phyloP scores from a whole-genome alignment of 2,888 invertebrate genomes.

The Cenopis cana region DNA sequence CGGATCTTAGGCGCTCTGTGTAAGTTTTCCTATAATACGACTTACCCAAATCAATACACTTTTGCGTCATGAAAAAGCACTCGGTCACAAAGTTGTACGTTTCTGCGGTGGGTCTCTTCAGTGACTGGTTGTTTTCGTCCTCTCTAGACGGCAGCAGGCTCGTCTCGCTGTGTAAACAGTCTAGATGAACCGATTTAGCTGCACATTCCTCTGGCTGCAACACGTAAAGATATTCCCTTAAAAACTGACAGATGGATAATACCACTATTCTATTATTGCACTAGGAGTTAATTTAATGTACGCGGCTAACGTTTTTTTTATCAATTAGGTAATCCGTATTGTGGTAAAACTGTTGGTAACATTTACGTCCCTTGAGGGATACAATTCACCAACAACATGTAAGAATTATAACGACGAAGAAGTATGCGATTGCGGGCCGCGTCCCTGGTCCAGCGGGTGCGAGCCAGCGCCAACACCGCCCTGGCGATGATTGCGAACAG shows the following conservation, averaged over 20 bases:
- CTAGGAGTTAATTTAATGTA: not conserved
- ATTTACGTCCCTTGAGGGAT: not conserved
- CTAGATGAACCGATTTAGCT: slow-evolving; percentile 88
- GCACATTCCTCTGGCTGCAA: slow-evolving; percentile 85
- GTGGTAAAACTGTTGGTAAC: not conserved
- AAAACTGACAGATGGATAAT: not conserved
- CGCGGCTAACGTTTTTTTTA: no score
- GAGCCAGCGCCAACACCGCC: no score
- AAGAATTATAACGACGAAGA: no score
- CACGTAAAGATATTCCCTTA: slow-evolving; percentile 29
- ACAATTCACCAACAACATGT: no score
- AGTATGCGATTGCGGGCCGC: no score
- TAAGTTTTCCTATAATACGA: slow-evolving; percentile 44
- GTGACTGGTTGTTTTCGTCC: slow-evolving; percentile 74
- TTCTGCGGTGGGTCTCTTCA: slow-evolving; percentile 82
- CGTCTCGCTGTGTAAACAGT: slow-evolving; percentile 90
- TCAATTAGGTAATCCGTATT: no score
- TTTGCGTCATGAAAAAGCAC: slow-evolving; percentile 96
- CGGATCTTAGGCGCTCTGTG: no score
- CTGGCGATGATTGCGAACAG: no score
- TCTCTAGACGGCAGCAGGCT: slow-evolving; percentile 90
- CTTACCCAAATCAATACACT: slow-evolving; percentile 91
- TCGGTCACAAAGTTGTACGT: slow-evolving; percentile 94
- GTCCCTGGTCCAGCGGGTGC: no score
- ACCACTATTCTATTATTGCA: not conserved